Conservation (phyloP, 2,113 vertebrate species). For the Xiphias gladius region DNA sequence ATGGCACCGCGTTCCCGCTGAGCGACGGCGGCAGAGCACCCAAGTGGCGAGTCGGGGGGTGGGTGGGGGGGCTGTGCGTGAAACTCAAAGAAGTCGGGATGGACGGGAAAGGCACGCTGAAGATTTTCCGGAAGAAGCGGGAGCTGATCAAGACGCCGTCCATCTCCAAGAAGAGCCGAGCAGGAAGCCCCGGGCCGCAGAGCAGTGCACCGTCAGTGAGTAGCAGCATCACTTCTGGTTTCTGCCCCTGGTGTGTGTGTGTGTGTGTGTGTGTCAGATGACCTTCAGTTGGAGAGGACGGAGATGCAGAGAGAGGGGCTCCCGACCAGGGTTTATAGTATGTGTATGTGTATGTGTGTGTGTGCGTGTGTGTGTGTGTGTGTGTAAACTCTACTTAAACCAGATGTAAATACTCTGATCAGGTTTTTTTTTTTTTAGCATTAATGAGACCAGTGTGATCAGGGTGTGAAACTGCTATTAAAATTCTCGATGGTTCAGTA, state of each 20-base stretch:
- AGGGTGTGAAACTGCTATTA: not conserved
- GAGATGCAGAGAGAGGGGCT: slow-evolving; percentile 24
- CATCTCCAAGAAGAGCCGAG: slow-evolving; percentile 94
- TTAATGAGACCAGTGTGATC: not conserved
- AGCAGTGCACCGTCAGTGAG: slow-evolving; percentile 86
- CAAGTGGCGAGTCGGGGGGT: slow-evolving; percentile 80
- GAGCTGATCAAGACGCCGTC: slow-evolving; percentile 96
- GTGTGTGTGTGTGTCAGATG: slow-evolving; percentile 48
- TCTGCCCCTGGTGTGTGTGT: not conserved
- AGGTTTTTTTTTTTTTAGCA: accelerated
- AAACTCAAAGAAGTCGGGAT: slow-evolving; percentile 71
- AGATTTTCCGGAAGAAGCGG: slow-evolving; percentile 95
- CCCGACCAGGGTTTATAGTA: not conserved
- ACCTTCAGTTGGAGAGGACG: slow-evolving; percentile 42
- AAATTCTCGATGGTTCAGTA: not conserved
- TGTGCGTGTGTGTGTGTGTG: not conserved
- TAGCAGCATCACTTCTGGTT: slow-evolving; percentile 77
- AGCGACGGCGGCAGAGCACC: slow-evolving; percentile 37
- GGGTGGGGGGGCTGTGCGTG: slow-evolving; percentile 75
- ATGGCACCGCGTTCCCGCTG: slow-evolving; percentile 70
- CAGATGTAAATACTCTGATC: not conserved
- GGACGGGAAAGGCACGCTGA: slow-evolving; percentile 78
- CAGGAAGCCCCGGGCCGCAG: slow-evolving; percentile 91
- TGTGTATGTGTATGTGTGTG: too few relatives aligned
- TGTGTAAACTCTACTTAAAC: not conserved